Percentiles rank a stretch among this genome's conserved stretches.
Conservation (phyloP, 2,797 vertebrate species). For the Schizopygopsis malacanthus region DNA sequence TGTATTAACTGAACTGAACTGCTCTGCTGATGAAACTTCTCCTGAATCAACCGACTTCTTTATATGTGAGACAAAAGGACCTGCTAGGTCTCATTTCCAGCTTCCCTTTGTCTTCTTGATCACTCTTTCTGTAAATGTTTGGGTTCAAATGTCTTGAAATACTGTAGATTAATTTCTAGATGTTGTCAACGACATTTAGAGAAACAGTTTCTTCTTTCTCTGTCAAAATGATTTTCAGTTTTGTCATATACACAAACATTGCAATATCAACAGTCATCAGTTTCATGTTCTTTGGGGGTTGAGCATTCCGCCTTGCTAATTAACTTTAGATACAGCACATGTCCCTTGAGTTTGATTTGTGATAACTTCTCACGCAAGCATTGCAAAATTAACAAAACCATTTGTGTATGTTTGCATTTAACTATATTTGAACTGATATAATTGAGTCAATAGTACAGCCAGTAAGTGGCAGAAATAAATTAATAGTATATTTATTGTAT, state of each 20-base stretch:
- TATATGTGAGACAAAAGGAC: background rate
- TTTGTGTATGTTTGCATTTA: background rate
- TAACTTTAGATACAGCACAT: slow-evolving; percentile 12
- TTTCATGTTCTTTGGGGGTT: slow-evolving; percentile 1
- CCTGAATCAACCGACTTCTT: background rate
- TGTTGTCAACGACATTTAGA: background rate
- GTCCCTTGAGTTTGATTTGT: background rate
- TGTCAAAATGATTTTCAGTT: slow-evolving; percentile 14
- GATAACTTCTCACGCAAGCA: background rate
- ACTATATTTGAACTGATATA: background rate
- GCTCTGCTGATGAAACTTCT: slow-evolving; percentile 39
- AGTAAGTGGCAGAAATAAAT: background rate
- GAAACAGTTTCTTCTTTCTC: background rate
- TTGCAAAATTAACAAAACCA: slow-evolving; percentile 3
- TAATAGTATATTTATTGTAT: too few relatives aligned
- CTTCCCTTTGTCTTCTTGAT: background rate
- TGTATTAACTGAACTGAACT: slow-evolving; percentile 42
- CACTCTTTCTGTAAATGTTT: background rate
- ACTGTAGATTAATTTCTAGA: background rate
- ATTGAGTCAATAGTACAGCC: background rate
- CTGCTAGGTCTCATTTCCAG: background rate
- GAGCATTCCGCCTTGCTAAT: background rate
- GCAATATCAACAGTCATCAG: background rate
- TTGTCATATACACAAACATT: background rate
- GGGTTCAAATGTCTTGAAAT: slow-evolving; percentile 11